These are phyloP conservation scores for Frieseomelitta varia DNA, from an alignment of 1,140 invertebrate genomes.

Conservation along the genomic window DNA sequence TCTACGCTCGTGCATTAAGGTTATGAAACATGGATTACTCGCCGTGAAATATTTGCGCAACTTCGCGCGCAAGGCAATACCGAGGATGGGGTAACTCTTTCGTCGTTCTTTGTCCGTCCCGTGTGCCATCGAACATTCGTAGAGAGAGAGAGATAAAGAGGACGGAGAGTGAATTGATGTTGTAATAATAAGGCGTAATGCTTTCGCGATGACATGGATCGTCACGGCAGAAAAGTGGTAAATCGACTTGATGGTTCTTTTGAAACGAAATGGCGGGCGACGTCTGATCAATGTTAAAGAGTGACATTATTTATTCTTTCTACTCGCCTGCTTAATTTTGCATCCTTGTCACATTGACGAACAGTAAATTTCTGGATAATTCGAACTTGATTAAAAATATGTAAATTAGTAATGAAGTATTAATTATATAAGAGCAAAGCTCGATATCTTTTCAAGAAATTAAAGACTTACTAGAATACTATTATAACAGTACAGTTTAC, in stretches of 20 bases:
- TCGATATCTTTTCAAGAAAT: too few species aligned
- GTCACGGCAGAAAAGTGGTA: background rate
- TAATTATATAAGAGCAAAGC: too few species aligned
- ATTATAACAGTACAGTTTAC: too few species aligned
- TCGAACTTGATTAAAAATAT: too few species aligned
- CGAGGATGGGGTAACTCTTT: background rate
- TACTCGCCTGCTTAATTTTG: background rate
- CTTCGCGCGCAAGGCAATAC: background rate
- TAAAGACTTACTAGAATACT: too few species aligned
- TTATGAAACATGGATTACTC: slow-evolving; percentile 54
- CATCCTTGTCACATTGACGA: background rate
- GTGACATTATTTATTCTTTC: background rate
- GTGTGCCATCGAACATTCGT: background rate
- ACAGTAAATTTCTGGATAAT: background rate
- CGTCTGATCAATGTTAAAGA: background rate
- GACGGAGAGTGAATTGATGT: background rate
- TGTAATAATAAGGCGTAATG: background rate
- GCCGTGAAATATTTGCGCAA: slow-evolving; percentile 37
- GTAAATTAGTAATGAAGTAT: too few species aligned
- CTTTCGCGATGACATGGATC: background rate
- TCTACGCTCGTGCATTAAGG: slow-evolving; percentile 41
- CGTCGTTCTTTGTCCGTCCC: background rate
- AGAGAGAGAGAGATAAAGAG: too few species aligned
- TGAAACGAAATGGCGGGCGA: background rate
- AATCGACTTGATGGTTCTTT: background rate